phyloP scores from a whole-genome alignment of 2,113 vertebrate genomes.

The Vicugna pacos region DNA sequence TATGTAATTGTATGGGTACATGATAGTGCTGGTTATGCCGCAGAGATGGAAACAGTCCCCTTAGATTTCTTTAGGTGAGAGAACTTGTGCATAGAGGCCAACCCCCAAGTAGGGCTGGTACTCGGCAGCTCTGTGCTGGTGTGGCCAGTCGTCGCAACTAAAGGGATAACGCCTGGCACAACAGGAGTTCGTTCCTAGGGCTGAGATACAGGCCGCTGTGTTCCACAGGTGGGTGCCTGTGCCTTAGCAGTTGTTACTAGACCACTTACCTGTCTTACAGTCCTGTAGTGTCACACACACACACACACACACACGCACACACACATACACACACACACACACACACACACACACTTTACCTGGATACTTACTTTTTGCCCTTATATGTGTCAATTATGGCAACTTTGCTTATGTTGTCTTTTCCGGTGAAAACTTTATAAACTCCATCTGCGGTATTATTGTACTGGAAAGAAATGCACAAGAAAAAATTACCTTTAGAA shows the following conservation, averaged over 20 bases:
- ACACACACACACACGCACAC: neutral
- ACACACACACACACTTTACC: neutral
- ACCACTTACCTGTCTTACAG: neutral
- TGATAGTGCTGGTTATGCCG: neutral
- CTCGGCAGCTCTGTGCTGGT: neutral
- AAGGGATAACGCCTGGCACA: neutral
- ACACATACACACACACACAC: neutral
- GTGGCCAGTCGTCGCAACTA: too few relatives aligned
- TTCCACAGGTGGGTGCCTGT: too few relatives aligned
- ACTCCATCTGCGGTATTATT: slow-evolving; percentile 92
- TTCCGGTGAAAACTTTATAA: slow-evolving; percentile 92
- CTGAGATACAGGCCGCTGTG: neutral
- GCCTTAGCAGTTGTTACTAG: neutral
- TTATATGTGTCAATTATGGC: slow-evolving; percentile 91
- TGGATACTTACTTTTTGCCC: slow-evolving; percentile 88
- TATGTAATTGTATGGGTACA: neutral
- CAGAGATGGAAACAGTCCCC: neutral
- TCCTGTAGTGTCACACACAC: neutral
- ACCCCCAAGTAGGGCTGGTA: too few relatives aligned
- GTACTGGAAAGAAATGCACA: slow-evolving; percentile 88
- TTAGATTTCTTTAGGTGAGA: neutral
- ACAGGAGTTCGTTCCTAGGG: neutral
- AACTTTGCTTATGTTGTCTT: slow-evolving; percentile 90
- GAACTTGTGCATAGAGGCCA: neutral
- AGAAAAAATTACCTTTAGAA: slow-evolving; percentile 48